Conservation (phyloP, 2,797 vertebrate species). For the Aphelocoma californica region DNA sequence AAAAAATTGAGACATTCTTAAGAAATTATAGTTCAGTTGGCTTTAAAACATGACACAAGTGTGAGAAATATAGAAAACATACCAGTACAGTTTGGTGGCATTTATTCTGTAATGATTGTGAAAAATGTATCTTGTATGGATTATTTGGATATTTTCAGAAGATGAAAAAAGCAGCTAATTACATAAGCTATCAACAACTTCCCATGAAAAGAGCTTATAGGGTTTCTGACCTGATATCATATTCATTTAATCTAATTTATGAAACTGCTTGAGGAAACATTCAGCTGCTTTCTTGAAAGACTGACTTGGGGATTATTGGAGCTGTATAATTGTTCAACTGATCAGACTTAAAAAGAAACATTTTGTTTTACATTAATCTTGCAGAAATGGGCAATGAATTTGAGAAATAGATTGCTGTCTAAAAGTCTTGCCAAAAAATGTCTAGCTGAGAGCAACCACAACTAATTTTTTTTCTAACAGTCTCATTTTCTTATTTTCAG, state of each 20-base stretch:
- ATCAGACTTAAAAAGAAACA: conserved; percentile 63
- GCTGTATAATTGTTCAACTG: conserved; percentile 58
- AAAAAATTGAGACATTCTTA: neutral
- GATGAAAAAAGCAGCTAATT: conserved; percentile 29
- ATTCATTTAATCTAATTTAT: conserved; percentile 71
- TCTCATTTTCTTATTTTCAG: conserved; percentile 62
- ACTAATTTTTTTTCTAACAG: neutral
- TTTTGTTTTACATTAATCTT: conserved; percentile 67
- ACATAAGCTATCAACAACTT: conserved; percentile 23
- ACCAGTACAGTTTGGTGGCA: neutral
- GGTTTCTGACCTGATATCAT: conserved; percentile 63
- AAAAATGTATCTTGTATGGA: neutral
- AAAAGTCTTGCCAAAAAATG: conserved; percentile 48
- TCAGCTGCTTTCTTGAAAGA: conserved; percentile 59
- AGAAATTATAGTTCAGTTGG: neutral
- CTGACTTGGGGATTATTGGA: conserved; percentile 54
- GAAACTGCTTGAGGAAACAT: conserved; percentile 67
- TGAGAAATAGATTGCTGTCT: conserved; percentile 58
- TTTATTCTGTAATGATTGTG: neutral
- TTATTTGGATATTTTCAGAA: conserved; percentile 30
- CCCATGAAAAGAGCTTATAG: conserved; percentile 4
- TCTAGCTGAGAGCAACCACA: conserved; percentile 32
- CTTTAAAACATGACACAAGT: neutral
- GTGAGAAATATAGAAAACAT: neutral
- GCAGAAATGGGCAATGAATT: conserved; percentile 64